A percentile compares a stretch with the other conserved stretches of the same genome.
Evolutionary conservation across 2,797 vertebrate genomes (phyloP).

Genomic region (Melanotaenia parkinsoni): DNA sequence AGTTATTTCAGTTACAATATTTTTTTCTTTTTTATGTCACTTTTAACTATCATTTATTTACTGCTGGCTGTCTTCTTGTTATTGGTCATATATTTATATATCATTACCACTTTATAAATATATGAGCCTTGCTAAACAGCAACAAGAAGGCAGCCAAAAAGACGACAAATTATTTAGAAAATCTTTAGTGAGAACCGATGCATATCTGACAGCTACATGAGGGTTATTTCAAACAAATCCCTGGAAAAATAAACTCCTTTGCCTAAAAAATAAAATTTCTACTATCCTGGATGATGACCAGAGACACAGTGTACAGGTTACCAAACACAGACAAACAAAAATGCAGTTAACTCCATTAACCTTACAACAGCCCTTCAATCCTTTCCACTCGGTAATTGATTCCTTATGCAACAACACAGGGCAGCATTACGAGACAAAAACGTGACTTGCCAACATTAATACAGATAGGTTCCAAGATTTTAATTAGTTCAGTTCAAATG

Average conservation of each 20-base stretch:
- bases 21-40: background rate
- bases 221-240: conserved; percentile 1
- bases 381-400: conserved; percentile 57
- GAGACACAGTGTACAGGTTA: conserved; percentile 12
- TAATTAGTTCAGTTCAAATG: background rate
- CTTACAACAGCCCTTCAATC: conserved; percentile 35
- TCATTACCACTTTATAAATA: background rate
- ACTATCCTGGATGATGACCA: background rate
- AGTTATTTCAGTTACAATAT: background rate
- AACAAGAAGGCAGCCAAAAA: background rate
- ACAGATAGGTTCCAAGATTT: background rate
- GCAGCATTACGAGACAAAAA: conserved; percentile 47
- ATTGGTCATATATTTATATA: background rate
- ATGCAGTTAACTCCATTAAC: conserved; percentile 14
- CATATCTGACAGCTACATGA: background rate
- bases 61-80: background rate
- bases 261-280: background rate
- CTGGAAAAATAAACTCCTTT: background rate
- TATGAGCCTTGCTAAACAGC: background rate
- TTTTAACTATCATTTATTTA: background rate
- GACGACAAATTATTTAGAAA: background rate
- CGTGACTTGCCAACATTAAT: conserved; percentile 33
- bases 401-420: conserved; percentile 68
- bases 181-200: background rate
- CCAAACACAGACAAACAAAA: conserved; percentile 35